Evolutionary conservation across 64 coral and sea anemone species (phyloP).

Genomic region (Pachyseris speciosa): DNA sequence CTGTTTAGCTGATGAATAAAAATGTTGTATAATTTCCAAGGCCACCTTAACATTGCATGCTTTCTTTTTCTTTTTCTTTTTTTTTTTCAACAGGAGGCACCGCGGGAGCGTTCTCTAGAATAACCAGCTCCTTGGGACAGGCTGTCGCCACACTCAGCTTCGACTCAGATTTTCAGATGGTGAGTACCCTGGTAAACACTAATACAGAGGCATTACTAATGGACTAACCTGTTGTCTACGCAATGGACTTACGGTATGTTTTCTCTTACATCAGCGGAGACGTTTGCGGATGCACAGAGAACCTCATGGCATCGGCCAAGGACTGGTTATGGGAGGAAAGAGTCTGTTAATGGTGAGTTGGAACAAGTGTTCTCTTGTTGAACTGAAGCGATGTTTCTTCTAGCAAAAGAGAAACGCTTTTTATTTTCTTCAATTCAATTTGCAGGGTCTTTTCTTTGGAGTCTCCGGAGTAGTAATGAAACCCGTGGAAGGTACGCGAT

Average conservation of each 20-base stretch:
- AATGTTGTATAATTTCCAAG: too few species aligned
- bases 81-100: constrained; percentile 67
- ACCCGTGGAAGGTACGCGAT: constrained; percentile 84
- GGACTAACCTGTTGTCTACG: too few species aligned
- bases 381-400: not conserved
- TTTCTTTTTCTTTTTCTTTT: not conserved
- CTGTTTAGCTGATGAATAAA: too few species aligned
- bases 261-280: constrained; percentile 50
- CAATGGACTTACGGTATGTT: not conserved
- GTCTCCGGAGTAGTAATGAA: constrained; percentile 93
- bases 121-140: constrained; percentile 91
- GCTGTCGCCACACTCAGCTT: constrained; percentile 89
- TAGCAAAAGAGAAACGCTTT: not conserved
- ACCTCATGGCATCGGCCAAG: constrained; percentile 84
- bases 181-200: constrained; percentile 1
- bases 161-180: constrained; percentile 93
- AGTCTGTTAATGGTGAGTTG: constrained; percentile 90
- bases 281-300: constrained; percentile 85
- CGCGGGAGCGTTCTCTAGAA: constrained; percentile 91
- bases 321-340: constrained; percentile 93
- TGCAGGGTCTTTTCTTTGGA: constrained; percentile 91
- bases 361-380: not conserved
- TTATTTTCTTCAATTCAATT: not conserved
- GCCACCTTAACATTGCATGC: too few species aligned
- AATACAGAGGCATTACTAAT: not conserved